These are phyloP conservation scores for Chaetodon trifascialis DNA, from an alignment of 2,113 vertebrate genomes.

Conservation along the genomic window DNA sequence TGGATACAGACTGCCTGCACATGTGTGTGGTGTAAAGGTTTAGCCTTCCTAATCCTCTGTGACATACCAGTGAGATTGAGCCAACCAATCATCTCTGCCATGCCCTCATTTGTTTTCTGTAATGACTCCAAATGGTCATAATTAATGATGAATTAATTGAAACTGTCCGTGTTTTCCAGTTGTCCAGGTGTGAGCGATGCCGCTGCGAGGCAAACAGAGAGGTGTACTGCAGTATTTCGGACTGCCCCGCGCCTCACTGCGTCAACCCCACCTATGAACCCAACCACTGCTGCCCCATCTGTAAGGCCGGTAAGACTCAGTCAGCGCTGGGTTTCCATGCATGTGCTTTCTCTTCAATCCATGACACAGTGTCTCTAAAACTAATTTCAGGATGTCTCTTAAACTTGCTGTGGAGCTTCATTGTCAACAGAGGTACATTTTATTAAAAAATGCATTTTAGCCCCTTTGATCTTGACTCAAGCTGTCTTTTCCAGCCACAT, in stretches of 20 bases:
- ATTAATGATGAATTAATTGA: background rate
- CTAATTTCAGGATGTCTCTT: too few relatives aligned
- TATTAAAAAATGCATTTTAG: too few relatives aligned
- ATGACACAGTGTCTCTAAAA: background rate
- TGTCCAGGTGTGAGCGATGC: constrained; percentile 84
- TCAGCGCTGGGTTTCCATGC: background rate
- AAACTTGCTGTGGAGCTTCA: too few relatives aligned
- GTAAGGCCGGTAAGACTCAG: constrained; percentile 79
- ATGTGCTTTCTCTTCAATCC: background rate
- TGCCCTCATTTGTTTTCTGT: background rate
- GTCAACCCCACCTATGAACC: constrained; percentile 85
- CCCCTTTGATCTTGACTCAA: too few relatives aligned
- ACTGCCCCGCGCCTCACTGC: constrained; percentile 85
- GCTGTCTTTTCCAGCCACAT: too few relatives aligned
- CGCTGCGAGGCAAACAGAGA: constrained; percentile 84
- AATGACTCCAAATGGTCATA: too few relatives aligned
- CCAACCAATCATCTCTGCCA: background rate
- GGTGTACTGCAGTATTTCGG: constrained; percentile 85
- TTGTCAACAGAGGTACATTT: too few relatives aligned
- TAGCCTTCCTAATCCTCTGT: background rate
- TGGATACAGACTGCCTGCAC: background rate
- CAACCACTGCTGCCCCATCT: constrained; percentile 86
- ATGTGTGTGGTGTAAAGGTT: background rate
- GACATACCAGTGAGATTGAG: background rate
- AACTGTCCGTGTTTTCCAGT: constrained; percentile 63